phyloP scores from a whole-genome alignment of 1,140 invertebrate species.

The Pseudomyrmex gracilis region DNA sequence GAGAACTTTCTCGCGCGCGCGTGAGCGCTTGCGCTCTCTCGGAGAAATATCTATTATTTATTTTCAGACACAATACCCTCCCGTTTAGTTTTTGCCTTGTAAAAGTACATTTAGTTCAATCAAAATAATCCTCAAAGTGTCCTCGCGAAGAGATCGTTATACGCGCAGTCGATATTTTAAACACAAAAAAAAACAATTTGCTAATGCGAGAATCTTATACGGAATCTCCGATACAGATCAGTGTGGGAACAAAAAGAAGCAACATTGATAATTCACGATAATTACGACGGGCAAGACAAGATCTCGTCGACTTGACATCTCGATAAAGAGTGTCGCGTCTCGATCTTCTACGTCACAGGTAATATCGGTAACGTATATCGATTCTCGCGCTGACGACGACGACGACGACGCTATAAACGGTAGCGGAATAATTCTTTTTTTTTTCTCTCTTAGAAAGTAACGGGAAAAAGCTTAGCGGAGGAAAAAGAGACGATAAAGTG shows the following conservation, averaged over 20 bases:
- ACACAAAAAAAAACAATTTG: too few relatives aligned
- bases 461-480: background rate
- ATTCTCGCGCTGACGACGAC: background rate
- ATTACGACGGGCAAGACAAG: background rate
- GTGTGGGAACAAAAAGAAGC: too few relatives aligned
- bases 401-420: background rate
- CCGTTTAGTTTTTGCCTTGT: background rate
- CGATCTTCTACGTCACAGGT: background rate
- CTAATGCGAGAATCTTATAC: too few relatives aligned
- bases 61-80: background rate
- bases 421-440: constrained; percentile 21
- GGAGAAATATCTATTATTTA: background rate
- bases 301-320: background rate
- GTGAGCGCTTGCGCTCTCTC: too few relatives aligned
- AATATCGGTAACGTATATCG: background rate
- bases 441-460: background rate
- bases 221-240: too few relatives aligned
- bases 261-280: too few relatives aligned
- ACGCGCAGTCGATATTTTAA: background rate
- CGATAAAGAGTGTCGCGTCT: background rate
- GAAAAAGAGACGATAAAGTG: too few relatives aligned
- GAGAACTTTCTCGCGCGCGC: too few relatives aligned
- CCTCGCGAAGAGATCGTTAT: background rate
- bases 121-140: background rate
- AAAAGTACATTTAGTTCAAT: background rate